Conservation (phyloP, 2,113 vertebrate genomes). For the Toxotes jaculatrix region DNA sequence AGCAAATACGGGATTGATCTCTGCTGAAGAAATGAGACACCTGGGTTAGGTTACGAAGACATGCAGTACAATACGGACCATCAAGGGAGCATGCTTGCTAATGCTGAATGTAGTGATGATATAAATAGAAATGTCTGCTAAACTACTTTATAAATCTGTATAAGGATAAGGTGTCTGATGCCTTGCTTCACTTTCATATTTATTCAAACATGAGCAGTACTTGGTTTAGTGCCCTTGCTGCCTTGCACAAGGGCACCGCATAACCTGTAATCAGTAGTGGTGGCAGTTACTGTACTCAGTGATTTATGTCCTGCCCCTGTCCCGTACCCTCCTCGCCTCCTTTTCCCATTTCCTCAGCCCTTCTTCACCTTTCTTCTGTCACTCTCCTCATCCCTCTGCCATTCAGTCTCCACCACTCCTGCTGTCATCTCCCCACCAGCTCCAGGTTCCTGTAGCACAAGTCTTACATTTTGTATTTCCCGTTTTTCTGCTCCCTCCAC, state of each 20-base stretch:
- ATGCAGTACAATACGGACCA: background rate
- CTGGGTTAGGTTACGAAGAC: background rate
- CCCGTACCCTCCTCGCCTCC: background rate
- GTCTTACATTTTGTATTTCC: slow-evolving; percentile 11
- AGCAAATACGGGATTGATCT: slow-evolving; percentile 12
- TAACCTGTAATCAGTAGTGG: background rate
- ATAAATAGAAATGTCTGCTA: background rate
- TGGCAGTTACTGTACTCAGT: slow-evolving; percentile 39
- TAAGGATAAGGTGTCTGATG: background rate
- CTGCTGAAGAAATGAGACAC: background rate
- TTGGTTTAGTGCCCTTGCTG: background rate
- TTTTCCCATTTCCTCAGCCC: background rate
- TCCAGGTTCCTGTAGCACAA: background rate
- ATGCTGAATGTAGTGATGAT: background rate
- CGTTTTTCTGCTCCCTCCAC: background rate
- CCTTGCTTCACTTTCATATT: background rate
- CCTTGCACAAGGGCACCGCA: background rate
- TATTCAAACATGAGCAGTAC: background rate
- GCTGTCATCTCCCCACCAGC: slow-evolving; percentile 2
- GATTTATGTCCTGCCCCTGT: slow-evolving; percentile 60
- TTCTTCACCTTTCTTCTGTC: background rate
- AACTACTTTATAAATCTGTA: background rate
- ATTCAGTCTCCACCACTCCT: background rate
- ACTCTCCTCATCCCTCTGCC: background rate
- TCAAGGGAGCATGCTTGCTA: background rate